Evolutionary conservation across 2,113 vertebrate species (phyloP).

Genomic region (Anoplopoma fimbria): DNA sequence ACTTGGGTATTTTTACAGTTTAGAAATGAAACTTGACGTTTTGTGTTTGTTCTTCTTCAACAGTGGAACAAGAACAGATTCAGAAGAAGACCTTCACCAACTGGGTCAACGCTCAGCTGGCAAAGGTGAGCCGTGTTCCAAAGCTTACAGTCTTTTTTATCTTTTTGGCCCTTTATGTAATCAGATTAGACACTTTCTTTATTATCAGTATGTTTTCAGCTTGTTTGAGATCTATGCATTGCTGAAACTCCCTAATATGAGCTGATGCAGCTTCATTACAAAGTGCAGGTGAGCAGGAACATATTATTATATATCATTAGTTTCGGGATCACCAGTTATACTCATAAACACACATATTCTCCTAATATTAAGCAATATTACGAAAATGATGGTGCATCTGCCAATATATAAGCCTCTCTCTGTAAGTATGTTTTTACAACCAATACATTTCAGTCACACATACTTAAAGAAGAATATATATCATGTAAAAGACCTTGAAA

Average conservation of each 20-base stretch:
- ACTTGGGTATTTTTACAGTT: no score
- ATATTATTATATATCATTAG: no score
- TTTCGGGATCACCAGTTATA: no score
- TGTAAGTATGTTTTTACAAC: not conserved
- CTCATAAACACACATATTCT: no score
- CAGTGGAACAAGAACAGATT: slow-evolving; percentile 93
- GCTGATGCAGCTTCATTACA: no score
- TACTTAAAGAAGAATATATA: no score
- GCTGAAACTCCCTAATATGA: no score
- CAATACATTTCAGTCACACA: no score
- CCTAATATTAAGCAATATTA: no score
- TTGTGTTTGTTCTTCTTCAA: slow-evolving; percentile 25
- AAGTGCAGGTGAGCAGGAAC: no score
- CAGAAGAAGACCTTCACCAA: slow-evolving; percentile 98
- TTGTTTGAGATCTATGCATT: no score
- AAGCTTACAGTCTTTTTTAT: not conserved
- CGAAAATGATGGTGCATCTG: not conserved
- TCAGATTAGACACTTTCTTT: not conserved
- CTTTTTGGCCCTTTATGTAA: not conserved
- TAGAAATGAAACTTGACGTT: not conserved
- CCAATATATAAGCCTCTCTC: not conserved
- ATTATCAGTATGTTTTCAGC: not conserved
- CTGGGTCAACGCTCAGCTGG: slow-evolving; percentile 95
- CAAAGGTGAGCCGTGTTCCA: slow-evolving; percentile 86
- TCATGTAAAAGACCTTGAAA: no score